Base-by-base conservation (phyloP, 1,140 invertebrate genomes). In the Lordiphosa clarofinis region DNA sequence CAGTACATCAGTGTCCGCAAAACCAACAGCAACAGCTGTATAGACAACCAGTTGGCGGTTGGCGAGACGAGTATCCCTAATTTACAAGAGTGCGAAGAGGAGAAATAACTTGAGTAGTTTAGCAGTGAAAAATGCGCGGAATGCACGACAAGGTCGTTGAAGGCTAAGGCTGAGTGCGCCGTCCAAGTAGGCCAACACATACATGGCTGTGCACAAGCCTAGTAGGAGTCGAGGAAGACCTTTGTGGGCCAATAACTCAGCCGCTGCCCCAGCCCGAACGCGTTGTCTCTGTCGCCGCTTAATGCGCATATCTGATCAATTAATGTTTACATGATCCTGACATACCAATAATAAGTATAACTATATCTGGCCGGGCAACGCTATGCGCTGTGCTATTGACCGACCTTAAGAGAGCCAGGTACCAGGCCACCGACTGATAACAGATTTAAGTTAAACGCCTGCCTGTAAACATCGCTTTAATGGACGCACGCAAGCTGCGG, bases 101-200 rank as follows among this genome's bases (percentile, higher is more conserved):
- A 46, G 21, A 70, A 63, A 61, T 60, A 58, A 58, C 56, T 61
- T 47, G 60, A 60, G 69, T 75, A 69, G 50, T 73, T 75, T 69
- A 65, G 46, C 56, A 67, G 62, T 67, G 56, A 64, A 81, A 81
- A 73, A 76, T 76, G 65, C 54, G 56, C 37, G 65, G 65, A 73
- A 76, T 76, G 65, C 73, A 42, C 13, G 48, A 57, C 65, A 81
- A 79, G 75, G 75, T 79, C 75, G 73, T 70, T 60, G 36, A 49
- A 35, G 52, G 53, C 48, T 42, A 39, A 11, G 37, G 10, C 47
- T 39, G 48, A 24, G 35, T 37, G 36, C 15, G 10, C 28, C 24
- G 37, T 28, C 38, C 57, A 59, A 52, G 47, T 42, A 42, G 5
- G 19, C 36, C 48, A 44, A 54, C 35, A 39, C 36, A 38, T 31